phyloP scores from a whole-genome alignment of 2,888 invertebrate genomes.

The Pyrocoelia pectoralis region DNA sequence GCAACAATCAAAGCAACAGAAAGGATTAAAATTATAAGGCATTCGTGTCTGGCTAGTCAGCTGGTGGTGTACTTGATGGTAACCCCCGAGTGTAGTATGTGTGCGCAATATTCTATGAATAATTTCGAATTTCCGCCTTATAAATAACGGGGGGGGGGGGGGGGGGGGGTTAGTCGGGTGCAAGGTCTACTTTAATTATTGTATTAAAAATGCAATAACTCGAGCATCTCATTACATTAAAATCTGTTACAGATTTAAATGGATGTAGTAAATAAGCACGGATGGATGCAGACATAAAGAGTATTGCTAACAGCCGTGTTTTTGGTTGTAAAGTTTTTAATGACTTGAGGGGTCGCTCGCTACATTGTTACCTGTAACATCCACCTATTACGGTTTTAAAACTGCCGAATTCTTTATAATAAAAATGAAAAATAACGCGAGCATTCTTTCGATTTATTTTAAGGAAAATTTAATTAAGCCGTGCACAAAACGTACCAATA shows the following conservation, averaged over 20 bases:
- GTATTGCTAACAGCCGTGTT: constrained; percentile 53
- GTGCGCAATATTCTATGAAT: constrained; percentile 18
- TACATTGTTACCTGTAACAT: constrained; percentile 39
- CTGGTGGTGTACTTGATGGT: constrained; percentile 45
- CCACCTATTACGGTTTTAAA: constrained; percentile 19
- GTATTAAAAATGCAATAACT: constrained; percentile 1
- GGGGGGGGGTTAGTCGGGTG: too few species aligned
- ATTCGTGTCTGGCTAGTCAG: constrained; percentile 46
- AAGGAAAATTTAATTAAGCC: constrained; percentile 15
- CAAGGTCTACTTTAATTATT: background rate
- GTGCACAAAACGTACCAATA: constrained; percentile 37
- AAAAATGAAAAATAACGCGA: constrained; percentile 2
- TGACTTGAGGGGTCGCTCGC: constrained; percentile 47
- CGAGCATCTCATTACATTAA: constrained; percentile 11
- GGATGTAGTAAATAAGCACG: constrained; percentile 52
- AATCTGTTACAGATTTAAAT: constrained; percentile 50
- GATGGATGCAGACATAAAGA: constrained; percentile 50
- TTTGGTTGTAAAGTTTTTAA: constrained; percentile 52
- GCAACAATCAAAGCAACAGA: constrained; percentile 46
- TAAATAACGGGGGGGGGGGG: too few species aligned
- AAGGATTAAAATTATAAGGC: constrained; percentile 46
- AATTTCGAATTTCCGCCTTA: constrained; percentile 14
- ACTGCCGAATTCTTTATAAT: constrained; percentile 22
- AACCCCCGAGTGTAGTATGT: background rate
- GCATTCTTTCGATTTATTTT: constrained; percentile 25